Evolutionary conservation across 2,113 vertebrate species (phyloP).

Genomic region (Nothoprocta pentlandii): DNA sequence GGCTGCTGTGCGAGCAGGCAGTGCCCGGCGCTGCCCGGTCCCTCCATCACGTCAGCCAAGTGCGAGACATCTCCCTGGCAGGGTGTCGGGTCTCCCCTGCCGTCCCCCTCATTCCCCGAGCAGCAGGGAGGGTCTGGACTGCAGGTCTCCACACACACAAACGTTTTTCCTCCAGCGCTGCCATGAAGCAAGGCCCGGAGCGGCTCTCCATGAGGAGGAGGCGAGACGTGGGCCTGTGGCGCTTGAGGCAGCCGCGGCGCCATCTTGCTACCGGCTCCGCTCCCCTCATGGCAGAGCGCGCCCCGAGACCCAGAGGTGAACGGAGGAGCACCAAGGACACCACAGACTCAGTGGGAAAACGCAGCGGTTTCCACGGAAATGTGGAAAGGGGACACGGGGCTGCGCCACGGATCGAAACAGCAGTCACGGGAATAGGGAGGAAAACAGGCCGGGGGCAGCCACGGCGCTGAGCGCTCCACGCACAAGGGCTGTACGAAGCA

Average conservation of each 20-base stretch:
- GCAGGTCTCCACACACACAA: slow-evolving; percentile 44
- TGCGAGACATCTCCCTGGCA: slow-evolving; percentile 6
- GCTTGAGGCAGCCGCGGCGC: no score
- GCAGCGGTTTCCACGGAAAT: no score
- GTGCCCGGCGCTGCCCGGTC: neutral
- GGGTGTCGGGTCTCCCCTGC: slow-evolving; percentile 27
- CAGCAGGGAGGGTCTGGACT: slow-evolving; percentile 77
- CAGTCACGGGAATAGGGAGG: neutral
- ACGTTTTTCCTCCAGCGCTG: neutral
- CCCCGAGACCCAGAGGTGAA: no score
- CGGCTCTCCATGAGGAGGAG: no score
- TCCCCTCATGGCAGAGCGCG: no score
- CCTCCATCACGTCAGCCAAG: neutral
- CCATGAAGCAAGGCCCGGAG: no score
- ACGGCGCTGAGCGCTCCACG: fast-evolving
- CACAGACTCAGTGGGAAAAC: no score
- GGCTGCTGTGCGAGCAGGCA: neutral
- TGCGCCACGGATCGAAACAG: fast-evolving
- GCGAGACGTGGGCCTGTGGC: no score
- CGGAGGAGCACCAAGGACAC: no score
- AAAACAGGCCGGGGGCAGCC: neutral
- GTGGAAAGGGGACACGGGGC: neutral
- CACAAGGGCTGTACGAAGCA: neutral
- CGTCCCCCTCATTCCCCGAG: slow-evolving; percentile 61
- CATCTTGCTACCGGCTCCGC: no score